Base-by-base conservation (phyloP, 2,888 invertebrate genomes). In the Pyrochroa serraticornis region DNA sequence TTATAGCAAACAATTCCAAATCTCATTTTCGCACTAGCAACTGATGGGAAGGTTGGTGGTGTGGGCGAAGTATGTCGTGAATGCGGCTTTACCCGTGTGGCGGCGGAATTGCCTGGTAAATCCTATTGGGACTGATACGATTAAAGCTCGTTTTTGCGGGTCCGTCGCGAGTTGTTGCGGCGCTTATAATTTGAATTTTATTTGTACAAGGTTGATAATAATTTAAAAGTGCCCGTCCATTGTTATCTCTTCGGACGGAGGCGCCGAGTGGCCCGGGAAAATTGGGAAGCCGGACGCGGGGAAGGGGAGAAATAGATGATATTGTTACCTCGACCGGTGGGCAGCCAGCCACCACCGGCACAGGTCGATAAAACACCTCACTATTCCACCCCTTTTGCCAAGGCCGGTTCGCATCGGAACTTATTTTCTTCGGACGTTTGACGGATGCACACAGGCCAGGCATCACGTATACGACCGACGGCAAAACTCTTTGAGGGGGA, bases 291-390 rank as follows among this genome's bases (percentile, higher is more conserved):
- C 52, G 58, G 60, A 50, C 55, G 55, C 61, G 64, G 53, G 62
- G 61, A 50, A 60, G 63, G 62, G 52, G 64, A 64, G 68, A 68
- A 67, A 66, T 63, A 64, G 70, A 73, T 73, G 74, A 73, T 75
- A 73, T 75, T 73, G 72, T 73, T 74, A 75, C 75, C 73, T 75
- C 64, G 70, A 65, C 72, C 73, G 72, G 72, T 71, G 71, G 71
- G 66, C 69, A 68, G 69, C 64, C 63, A 70, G 66, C 69, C 68
- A 69, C 64, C 63, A 63, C 60, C 63, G 47, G 38, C 58, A 38
- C 65, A 66, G 68, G 68, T 69, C 67, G 71, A 69, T 71, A 70
- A 69, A 69, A 67, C 64, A 63, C 62, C 66, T 64, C 65, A 62
- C 60, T 62, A 54, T 57, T 10, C 8, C 12, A 31, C 7, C 42